These are phyloP conservation scores for Zaprionus gabonicus DNA, from an alignment of 1,140 invertebrate genomes.

Conservation along the genomic window DNA sequence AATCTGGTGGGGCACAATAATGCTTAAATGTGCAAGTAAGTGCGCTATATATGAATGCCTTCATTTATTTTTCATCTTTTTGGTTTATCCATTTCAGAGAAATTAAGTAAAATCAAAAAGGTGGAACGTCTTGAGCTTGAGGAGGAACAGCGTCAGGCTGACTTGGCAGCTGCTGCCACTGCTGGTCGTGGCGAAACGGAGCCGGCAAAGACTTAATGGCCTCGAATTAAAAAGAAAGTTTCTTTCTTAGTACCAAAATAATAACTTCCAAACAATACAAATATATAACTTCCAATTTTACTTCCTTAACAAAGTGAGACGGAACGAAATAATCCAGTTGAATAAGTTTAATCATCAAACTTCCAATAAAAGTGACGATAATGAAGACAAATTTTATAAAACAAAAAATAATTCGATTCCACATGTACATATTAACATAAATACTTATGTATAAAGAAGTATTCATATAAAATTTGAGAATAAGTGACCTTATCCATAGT, in stretches of 20 bases:
- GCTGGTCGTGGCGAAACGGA: conserved; percentile 49
- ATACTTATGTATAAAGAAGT: conserved; percentile 22
- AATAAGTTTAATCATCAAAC: conserved; percentile 37
- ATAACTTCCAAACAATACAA: conserved; percentile 53
- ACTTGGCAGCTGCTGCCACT: conserved; percentile 59
- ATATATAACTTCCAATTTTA: conserved; percentile 60
- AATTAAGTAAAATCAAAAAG: conserved; percentile 82
- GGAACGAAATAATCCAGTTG: conserved; percentile 27
- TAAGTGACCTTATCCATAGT: conserved; percentile 41
- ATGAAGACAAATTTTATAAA: not conserved
- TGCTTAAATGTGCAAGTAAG: conserved; percentile 91
- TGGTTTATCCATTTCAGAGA: conserved; percentile 43
- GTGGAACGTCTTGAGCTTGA: conserved; percentile 81
- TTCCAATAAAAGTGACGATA: conserved; percentile 40
- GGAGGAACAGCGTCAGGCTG: conserved; percentile 79
- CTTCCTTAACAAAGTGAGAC: conserved; percentile 60
- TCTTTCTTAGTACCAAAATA: conserved; percentile 51
- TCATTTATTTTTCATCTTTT: not conserved
- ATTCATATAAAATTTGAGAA: conserved; percentile 36
- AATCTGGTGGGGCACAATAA: conserved; percentile 97
- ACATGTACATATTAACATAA: conserved; percentile 44
- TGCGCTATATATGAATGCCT: not conserved
- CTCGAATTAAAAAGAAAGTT: conserved; percentile 39
- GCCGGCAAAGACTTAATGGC: conserved; percentile 64
- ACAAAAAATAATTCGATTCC: conserved; percentile 29